Evolutionary conservation across 1,140 invertebrate genomes (phyloP).

Genomic region (Oryctes rhinoceros): DNA sequence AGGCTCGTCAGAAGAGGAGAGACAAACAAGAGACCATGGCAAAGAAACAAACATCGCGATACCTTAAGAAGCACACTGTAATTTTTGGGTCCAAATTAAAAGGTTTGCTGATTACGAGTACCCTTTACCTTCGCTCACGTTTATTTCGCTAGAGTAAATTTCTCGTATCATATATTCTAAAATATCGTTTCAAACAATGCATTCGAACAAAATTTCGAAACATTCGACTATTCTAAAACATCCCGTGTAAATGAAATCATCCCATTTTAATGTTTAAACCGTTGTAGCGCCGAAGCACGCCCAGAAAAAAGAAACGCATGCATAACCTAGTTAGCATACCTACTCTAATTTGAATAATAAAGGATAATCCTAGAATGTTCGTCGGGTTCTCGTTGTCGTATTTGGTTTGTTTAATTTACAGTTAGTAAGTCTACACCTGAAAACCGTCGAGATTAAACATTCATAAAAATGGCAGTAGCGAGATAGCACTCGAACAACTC

Average conservation of each 20-base stretch:
- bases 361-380: conserved; percentile 2
- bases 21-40: no score
- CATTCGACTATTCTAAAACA: background rate
- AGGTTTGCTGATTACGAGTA: no score
- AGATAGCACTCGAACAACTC: conserved; percentile 5
- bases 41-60: no score
- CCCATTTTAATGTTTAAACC: no score
- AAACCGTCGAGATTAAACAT: conserved; percentile 4
- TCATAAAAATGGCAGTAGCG: conserved; percentile 13
- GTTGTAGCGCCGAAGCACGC: no score
- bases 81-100: no score
- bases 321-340: background rate
- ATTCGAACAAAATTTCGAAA: background rate
- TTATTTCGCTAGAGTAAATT: no score
- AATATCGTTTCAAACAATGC: no score
- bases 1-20: no score
- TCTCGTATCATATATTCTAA: no score
- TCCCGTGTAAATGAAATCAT: background rate
- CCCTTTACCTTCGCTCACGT: no score
- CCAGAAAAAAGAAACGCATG: background rate
- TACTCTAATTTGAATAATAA: conserved; percentile 19
- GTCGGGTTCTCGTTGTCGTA: background rate
- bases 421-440: conserved; percentile 14
- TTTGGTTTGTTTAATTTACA: conserved; percentile 15
- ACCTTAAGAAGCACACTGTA: no score